Evolutionary conservation across 2,113 vertebrate genomes (phyloP).

Genomic region (Eidolon helvum): DNA sequence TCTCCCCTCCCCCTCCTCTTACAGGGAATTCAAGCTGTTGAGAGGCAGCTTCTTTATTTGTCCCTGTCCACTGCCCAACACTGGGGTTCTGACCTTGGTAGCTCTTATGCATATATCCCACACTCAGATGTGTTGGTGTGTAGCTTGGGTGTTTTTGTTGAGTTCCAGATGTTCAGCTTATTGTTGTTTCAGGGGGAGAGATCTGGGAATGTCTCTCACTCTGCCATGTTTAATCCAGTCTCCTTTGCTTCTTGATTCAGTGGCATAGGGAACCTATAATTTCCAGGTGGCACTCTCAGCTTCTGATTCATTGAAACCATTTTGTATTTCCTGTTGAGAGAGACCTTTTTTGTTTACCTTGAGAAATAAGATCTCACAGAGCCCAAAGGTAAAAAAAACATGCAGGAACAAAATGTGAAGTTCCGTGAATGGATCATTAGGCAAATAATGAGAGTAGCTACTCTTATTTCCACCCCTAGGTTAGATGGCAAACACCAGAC

Average conservation of each 20-base stretch:
- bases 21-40: no score
- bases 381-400: neutral
- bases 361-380: neutral
- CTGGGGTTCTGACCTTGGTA: no score
- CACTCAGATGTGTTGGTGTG: no score
- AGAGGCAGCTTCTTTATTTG: no score
- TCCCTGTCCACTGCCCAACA: no score
- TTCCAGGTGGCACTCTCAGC: neutral
- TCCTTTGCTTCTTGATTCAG: neutral
- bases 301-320: neutral
- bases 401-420: neutral
- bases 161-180: no score
- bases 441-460: neutral
- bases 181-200: no score
- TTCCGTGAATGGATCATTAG: neutral
- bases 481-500: neutral
- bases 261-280: neutral
- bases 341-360: neutral
- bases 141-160: no score
- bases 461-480: neutral
- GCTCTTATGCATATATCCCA: no score
- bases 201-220: no score
- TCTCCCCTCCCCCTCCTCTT: no score
- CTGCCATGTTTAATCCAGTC: no score
- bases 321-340: neutral